phyloP scores from a whole-genome alignment of 1,140 invertebrate species.

The Ceratoteleas bidentatus region DNA sequence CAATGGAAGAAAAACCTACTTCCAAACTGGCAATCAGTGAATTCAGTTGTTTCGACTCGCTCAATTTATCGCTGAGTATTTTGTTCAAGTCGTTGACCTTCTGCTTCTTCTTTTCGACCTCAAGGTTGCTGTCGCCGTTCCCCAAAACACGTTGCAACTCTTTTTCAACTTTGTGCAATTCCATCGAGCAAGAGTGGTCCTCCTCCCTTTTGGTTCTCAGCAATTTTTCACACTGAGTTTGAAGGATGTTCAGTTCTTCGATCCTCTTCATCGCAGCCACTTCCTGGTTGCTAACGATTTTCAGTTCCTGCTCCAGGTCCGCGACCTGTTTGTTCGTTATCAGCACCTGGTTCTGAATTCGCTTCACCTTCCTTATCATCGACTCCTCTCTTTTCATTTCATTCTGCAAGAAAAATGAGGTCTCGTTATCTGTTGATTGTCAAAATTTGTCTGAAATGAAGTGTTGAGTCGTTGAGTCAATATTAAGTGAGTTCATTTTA shows the following conservation, averaged over 20 bases:
- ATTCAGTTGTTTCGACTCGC: no score
- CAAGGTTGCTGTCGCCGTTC: slow-evolving; percentile 67
- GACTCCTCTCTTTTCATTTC: slow-evolving; percentile 72
- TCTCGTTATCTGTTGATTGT: no score
- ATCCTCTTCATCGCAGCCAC: slow-evolving; percentile 68
- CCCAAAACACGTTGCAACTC: slow-evolving; percentile 71
- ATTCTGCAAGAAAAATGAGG: slow-evolving; percentile 65
- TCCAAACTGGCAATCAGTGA: no score
- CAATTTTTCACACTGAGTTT: slow-evolving; percentile 68
- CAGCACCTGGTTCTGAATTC: slow-evolving; percentile 68
- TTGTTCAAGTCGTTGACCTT: slow-evolving; percentile 79
- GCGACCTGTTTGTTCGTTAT: slow-evolving; percentile 53
- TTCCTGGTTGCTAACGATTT: slow-evolving; percentile 63
- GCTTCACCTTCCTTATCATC: slow-evolving; percentile 66
- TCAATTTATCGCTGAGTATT: slow-evolving; percentile 74
- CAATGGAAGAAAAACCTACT: no score
- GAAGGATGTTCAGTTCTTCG: slow-evolving; percentile 60
- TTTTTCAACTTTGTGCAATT: slow-evolving; percentile 72
- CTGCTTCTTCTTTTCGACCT: slow-evolving; percentile 74
- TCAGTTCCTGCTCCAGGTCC: slow-evolving; percentile 72
- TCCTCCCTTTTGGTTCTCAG: slow-evolving; percentile 75
- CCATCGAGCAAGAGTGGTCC: slow-evolving; percentile 74
- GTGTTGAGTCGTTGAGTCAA: no score
- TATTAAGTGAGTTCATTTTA: no score
- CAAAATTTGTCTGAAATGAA: no score